Percentiles rank a stretch among this genome's conserved stretches.
Evolutionary conservation across 2,888 invertebrate species (phyloP).

Genomic region (Tiliacea citrago): DNA sequence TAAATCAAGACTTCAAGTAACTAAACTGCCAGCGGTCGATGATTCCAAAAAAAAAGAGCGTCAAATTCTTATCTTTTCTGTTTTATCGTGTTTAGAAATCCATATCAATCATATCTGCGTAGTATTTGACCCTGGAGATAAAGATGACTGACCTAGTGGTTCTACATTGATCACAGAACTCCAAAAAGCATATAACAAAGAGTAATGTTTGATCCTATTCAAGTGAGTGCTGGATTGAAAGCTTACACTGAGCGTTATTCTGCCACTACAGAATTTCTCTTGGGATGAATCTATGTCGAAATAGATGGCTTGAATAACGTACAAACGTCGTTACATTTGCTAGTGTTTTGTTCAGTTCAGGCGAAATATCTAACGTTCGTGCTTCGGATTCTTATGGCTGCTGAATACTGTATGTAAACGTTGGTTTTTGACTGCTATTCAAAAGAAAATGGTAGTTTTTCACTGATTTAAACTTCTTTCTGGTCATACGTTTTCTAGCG

Average conservation of each 20-base stretch:
- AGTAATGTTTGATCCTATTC: constrained; percentile 67
- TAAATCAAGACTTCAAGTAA: too few relatives aligned
- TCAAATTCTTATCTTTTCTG: too few relatives aligned
- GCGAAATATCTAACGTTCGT: constrained; percentile 71
- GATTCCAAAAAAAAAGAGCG: too few relatives aligned
- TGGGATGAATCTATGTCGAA: constrained; percentile 75
- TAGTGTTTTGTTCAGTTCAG: constrained; percentile 66
- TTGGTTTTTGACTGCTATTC: constrained; percentile 39
- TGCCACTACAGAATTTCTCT: constrained; percentile 75
- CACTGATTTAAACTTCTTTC: not conserved
- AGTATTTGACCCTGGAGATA: too few relatives aligned
- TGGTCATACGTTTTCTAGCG: not conserved
- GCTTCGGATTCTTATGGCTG: constrained; percentile 59
- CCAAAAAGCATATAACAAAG: constrained; percentile 48
- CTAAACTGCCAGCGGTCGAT: too few relatives aligned
- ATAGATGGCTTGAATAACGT: constrained; percentile 74
- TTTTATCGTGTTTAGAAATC: too few relatives aligned
- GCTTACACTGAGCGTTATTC: constrained; percentile 71
- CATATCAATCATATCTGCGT: too few relatives aligned
- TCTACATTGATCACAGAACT: constrained; percentile 33
- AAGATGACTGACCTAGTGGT: not conserved
- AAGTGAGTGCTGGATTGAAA: constrained; percentile 73
- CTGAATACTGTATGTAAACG: constrained; percentile 58
- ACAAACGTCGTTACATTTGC: constrained; percentile 75
- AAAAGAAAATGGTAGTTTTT: not conserved